Evolutionary conservation across 2,888 invertebrate genomes (phyloP), one percentile per base, ranked within the genome.

Genomic region (Zygogramma bicolorata): DNA sequence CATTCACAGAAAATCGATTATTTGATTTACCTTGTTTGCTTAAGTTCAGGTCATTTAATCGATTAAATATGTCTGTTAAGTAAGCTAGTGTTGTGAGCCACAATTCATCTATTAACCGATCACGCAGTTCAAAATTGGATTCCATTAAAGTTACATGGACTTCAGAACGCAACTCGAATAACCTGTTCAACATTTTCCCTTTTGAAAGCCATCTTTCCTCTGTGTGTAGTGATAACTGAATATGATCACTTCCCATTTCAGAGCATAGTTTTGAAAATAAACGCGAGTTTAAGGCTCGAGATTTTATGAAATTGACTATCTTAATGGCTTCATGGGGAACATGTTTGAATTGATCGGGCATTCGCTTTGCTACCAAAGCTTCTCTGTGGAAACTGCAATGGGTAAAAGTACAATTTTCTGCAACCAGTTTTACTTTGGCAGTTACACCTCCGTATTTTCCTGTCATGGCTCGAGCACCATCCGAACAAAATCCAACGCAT

Each of bases 191-290:
- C 59, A 59, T 15, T 59, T 59, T 59, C 4, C 59, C 59, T 15
- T 29, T 22, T 27, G 59, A 59, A 25, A 59, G 59, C 59, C 53
- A 53, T 53, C 18, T 53, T 22, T 15, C 53, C 53, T 53, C 53
- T 53, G 53, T 53, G 25, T 53, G 53, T 53, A 53, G 53, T 38
- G 38, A 22, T 22, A 31, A 34, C 58, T 67, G 31, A 31, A 31
- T 31, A 31, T 31, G 31, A 31, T 31, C 6, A 57, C 25, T n/a
- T n/a, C n/a, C n/a, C n/a, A n/a, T n/a, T n/a, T n/a, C n/a, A n/a
- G n/a, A n/a, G n/a, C n/a, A n/a, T 58, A 65, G 38, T 40, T 66
- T 58, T 22, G 40, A 66, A 66, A 38, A 66, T 13, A 66, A 58
- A 13, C 8, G 6, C 18, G 58, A 38, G 7, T 38, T 58, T 22